These are phyloP conservation scores for Cryptocheilus praepositus DNA, from an alignment of 2,888 invertebrate species.

Conservation along the genomic window DNA sequence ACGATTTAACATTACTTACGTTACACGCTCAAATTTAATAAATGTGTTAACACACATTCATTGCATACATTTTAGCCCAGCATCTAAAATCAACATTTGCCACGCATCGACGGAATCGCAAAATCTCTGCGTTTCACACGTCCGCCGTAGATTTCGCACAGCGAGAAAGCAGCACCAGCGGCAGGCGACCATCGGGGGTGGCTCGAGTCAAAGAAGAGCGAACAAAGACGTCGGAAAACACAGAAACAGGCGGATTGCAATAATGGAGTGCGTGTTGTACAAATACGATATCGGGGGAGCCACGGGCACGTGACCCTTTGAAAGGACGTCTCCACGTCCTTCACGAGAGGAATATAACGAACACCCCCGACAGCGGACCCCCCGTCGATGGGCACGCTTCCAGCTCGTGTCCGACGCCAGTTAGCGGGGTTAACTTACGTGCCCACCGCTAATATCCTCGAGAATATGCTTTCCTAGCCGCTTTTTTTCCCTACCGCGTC, in stretches of 20 bases:
- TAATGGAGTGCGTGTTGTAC: slow-evolving; percentile 72
- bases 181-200: slow-evolving; percentile 1
- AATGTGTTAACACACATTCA: too few relatives aligned
- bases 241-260: slow-evolving; percentile 72
- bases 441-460: slow-evolving; percentile 48
- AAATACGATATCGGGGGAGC: slow-evolving; percentile 72
- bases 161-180: neutral
- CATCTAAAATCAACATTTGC: too few relatives aligned
- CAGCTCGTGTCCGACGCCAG: slow-evolving; percentile 56
- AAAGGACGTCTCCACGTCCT: slow-evolving; percentile 49
- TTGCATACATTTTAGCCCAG: too few relatives aligned
- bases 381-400: slow-evolving; percentile 52
- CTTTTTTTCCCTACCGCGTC: slow-evolving; percentile 10
- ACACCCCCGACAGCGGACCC: slow-evolving; percentile 68
- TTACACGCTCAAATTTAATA: too few relatives aligned
- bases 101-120: too few relatives aligned
- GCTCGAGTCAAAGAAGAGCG: slow-evolving; percentile 16
- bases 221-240: slow-evolving; percentile 58
- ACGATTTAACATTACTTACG: too few relatives aligned
- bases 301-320: slow-evolving; percentile 69
- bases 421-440: slow-evolving; percentile 68
- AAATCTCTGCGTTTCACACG: too few relatives aligned
- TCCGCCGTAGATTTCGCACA: neutral
- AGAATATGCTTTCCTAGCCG: slow-evolving; percentile 32
- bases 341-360: slow-evolving; percentile 61